Percentiles rank a stretch among this genome's conserved stretches.
Evolutionary conservation across 2,888 invertebrate genomes (phyloP).

Genomic region (Rambutsinella grinnellia): DNA sequence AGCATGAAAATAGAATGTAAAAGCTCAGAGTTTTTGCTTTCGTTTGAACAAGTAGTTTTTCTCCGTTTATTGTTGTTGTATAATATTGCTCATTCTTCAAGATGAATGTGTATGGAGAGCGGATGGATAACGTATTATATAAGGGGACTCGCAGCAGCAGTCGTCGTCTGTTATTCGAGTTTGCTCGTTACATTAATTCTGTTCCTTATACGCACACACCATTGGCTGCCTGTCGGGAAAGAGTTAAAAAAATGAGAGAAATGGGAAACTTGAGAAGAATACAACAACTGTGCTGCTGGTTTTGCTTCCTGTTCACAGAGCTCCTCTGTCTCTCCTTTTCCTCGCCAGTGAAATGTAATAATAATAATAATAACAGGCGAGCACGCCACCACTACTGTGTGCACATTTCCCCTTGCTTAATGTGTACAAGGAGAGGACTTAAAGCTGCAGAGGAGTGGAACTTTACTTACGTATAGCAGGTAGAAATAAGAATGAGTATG

Average conservation of each 20-base stretch:
- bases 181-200: conserved; percentile 57
- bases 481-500: neutral
- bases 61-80: conserved; percentile 15
- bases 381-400: conserved; percentile 9
- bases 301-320: conserved; percentile 45
- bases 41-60: conserved; percentile 18
- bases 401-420: conserved; percentile 20
- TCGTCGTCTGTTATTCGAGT: conserved; percentile 52
- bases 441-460: neutral
- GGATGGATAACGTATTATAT: conserved; percentile 1
- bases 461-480: neutral
- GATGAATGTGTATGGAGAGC: neutral
- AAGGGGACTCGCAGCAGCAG: conserved; percentile 41
- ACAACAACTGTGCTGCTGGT: conserved; percentile 12
- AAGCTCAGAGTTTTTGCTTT: conserved; percentile 12
- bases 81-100: neutral
- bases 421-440: neutral
- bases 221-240: conserved; percentile 45
- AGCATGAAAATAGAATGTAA: conserved; percentile 25
- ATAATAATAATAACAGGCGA: conserved; percentile 33
- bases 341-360: conserved; percentile 13
- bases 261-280: conserved; percentile 43
- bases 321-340: conserved; percentile 14
- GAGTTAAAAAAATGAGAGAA: conserved; percentile 8
- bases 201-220: conserved; percentile 53